Conservation (phyloP, 2,797 vertebrate genomes). For the Ptychobarbus kaznakovi region DNA sequence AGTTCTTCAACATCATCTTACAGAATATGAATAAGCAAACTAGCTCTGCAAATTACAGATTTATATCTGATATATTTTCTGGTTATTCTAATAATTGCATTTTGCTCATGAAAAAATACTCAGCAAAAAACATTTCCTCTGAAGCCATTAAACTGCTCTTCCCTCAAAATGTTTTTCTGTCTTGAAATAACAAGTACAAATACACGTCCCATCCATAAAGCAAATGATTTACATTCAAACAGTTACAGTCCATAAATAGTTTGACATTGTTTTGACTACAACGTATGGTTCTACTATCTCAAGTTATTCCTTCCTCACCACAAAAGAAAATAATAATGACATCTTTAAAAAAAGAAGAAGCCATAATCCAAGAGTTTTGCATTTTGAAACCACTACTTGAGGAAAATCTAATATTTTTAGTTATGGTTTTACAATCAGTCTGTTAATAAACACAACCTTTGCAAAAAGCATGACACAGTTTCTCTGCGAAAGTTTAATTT, state of each 20-base stretch:
- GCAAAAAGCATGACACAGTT: neutral
- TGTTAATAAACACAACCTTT: conserved; percentile 19
- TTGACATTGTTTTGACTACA: conserved; percentile 67
- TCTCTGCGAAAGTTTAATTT: conserved; percentile 3
- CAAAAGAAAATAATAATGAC: conserved; percentile 46
- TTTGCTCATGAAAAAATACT: conserved; percentile 39
- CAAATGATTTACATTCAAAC: conserved; percentile 67
- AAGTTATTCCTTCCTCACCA: conserved; percentile 22
- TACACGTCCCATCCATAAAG: conserved; percentile 51
- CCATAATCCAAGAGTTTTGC: conserved; percentile 43
- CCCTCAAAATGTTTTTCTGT: conserved; percentile 57
- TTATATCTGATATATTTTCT: conserved; percentile 10
- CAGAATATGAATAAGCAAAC: conserved; percentile 20
- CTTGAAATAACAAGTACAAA: conserved; percentile 54
- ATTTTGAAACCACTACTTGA: conserved; percentile 7
- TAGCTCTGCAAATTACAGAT: conserved; percentile 6
- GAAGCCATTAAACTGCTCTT: conserved; percentile 55
- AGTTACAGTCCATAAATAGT: conserved; percentile 41
- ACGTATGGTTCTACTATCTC: conserved; percentile 31
- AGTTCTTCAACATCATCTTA: neutral
- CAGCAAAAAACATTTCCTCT: conserved; percentile 50
- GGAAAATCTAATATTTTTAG: neutral
- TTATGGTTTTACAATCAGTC: neutral
- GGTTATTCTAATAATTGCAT: neutral
- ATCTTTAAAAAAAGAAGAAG: conserved; percentile 30